phyloP scores from a whole-genome alignment of 2,797 vertebrate genomes.

The Hydrocynus forskahlii region DNA sequence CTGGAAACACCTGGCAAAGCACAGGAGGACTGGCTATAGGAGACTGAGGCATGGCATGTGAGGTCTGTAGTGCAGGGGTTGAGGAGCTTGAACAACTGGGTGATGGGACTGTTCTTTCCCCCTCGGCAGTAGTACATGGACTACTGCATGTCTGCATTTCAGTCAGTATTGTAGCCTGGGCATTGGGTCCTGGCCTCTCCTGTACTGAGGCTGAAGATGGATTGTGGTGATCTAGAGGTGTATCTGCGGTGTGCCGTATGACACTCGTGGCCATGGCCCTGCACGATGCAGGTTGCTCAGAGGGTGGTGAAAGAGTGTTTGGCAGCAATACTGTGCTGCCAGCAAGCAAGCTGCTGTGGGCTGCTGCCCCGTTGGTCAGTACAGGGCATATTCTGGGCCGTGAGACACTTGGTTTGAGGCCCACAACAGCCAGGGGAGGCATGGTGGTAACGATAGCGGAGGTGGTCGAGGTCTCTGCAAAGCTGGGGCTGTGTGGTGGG shows the following conservation, averaged over 20 bases:
- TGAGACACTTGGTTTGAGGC: constrained; percentile 57
- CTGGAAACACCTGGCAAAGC: constrained; percentile 91
- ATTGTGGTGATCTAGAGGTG: constrained; percentile 63
- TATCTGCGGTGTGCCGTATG: constrained; percentile 87
- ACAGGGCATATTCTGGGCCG: constrained; percentile 47
- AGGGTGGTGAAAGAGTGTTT: constrained; percentile 48
- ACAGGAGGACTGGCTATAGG: constrained; percentile 77
- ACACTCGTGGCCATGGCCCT: constrained; percentile 87
- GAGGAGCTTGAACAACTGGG: constrained; percentile 48
- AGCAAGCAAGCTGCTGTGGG: constrained; percentile 37
- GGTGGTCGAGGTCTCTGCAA: constrained; percentile 77
- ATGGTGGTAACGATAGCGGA: constrained; percentile 50
- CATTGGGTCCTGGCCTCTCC: constrained; percentile 49
- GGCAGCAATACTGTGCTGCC: constrained; percentile 50
- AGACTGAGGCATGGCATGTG: constrained; percentile 64
- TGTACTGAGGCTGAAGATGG: constrained; percentile 52
- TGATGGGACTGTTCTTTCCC: constrained; percentile 55
- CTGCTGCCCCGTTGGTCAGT: constrained; percentile 34
- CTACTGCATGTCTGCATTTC: constrained; percentile 40
- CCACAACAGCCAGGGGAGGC: constrained; percentile 46
- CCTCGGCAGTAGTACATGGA: constrained; percentile 41
- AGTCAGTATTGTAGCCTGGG: constrained; percentile 31
- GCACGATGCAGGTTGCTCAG: constrained; percentile 65
- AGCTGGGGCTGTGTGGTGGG: constrained; percentile 94
- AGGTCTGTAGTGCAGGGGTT: constrained; percentile 55